phyloP scores from a whole-genome alignment of 2,113 vertebrate species.

The Colossoma macropomum region DNA sequence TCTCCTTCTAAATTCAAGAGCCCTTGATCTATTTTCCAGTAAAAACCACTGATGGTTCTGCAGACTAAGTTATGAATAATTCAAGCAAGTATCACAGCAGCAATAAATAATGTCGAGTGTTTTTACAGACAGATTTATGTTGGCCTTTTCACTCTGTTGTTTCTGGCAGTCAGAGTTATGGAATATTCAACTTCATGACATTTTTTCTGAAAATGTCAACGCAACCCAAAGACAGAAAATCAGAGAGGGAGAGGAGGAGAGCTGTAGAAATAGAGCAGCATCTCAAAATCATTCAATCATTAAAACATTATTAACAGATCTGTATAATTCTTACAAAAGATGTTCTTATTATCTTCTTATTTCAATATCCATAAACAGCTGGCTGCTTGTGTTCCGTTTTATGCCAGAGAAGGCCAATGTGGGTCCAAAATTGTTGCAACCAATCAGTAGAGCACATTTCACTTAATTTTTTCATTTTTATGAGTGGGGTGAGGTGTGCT shows the following conservation, averaged over 20 bases:
- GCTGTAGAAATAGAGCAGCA: not conserved
- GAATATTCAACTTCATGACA: constrained; percentile 26
- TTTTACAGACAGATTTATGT: constrained; percentile 37
- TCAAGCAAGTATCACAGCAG: not conserved
- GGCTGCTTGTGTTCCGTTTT: too few species aligned
- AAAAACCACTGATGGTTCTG: constrained; percentile 4
- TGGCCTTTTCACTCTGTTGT: constrained; percentile 21
- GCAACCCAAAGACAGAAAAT: not conserved
- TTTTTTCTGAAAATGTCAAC: constrained; percentile 23
- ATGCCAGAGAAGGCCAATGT: too few species aligned
- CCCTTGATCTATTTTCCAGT: not conserved
- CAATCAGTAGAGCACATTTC: too few species aligned
- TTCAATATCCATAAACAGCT: too few species aligned
- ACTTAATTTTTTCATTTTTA: too few species aligned
- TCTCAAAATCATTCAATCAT: not conserved
- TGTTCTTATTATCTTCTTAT: too few species aligned
- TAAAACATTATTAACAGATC: too few species aligned
- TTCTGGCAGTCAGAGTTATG: constrained; percentile 36
- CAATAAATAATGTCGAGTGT: not conserved
- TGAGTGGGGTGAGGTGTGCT: too few species aligned
- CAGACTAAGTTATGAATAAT: constrained; percentile 13
- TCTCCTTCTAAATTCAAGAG: not conserved
- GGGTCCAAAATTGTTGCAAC: too few species aligned
- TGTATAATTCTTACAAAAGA: too few species aligned
- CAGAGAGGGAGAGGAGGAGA: not conserved